A percentile compares a stretch with the other conserved stretches of the same genome.
These are phyloP conservation scores for Aptenodytes forsteri DNA, from an alignment of 2,113 vertebrate species.

Conservation along the genomic window DNA sequence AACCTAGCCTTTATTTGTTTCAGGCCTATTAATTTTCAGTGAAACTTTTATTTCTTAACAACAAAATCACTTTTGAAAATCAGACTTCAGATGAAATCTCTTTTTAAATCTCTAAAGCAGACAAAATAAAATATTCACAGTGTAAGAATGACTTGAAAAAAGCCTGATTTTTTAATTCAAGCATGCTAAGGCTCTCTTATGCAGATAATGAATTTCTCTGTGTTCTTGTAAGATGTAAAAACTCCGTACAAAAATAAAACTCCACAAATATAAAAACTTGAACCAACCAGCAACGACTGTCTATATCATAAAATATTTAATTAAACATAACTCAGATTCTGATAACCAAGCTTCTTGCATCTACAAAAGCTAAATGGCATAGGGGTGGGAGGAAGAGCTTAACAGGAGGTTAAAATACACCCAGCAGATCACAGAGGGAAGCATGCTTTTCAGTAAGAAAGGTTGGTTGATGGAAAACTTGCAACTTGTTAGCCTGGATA, in stretches of 20 bases:
- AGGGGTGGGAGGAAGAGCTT: not conserved
- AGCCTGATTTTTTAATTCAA: not conserved
- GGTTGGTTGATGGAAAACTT: not conserved
- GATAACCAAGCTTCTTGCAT: not conserved
- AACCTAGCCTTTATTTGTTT: not conserved
- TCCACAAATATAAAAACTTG: not conserved
- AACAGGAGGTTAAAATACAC: not conserved
- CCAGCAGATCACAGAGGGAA: not conserved
- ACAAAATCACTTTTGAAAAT: not conserved
- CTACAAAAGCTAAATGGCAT: not conserved
- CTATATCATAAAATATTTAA: not conserved
- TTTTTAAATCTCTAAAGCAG: not conserved
- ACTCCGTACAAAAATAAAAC: not conserved
- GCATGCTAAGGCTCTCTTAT: not conserved
- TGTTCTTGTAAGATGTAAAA: not conserved
- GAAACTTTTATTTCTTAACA: not conserved
- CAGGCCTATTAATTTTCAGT: not conserved
- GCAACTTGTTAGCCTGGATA: not conserved
- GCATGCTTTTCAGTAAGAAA: not conserved
- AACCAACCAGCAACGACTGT: not conserved
- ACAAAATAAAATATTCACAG: not conserved
- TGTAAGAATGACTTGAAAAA: not conserved
- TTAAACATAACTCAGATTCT: not conserved
- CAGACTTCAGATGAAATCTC: not conserved
- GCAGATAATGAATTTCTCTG: not conserved